Evolutionary conservation across 2,888 invertebrate genomes (phyloP), one percentile per base, ranked within the genome.

Genomic region (Biston stratarius): DNA sequence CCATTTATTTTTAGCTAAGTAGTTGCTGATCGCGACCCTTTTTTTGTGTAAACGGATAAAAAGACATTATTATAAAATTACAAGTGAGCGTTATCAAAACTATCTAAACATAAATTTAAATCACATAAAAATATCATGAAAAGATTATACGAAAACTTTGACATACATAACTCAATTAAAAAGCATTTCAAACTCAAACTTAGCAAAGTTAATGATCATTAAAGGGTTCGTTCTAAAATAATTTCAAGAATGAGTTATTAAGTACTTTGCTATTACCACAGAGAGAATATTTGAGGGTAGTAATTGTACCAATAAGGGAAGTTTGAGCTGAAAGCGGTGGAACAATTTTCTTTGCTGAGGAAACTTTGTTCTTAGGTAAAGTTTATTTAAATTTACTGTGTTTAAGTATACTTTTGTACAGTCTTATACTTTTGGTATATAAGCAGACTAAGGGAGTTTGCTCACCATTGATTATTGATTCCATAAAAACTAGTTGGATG

Each of bases 201-300:
- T 42, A 34, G n/a, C 45, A 15, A 67, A 59, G 58, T 57, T 66
- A 15, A 76, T 72, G 67, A 58, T 70, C 53, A 72, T 61, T 71
- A 71, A 70, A 68, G 69, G 61, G 67, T 72, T 63, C 55, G 51
- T 66, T 80, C n/a, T 77, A 81, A 83, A 64, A 74, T 75, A 69
- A 79, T 82, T 77, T 80, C 74, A 78, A 82, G 85, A 83, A 84
- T 82, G 73, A 85, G 78, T 73, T 77, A 51, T 60, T 73, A 60
- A 70, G 71, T 71, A 79, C 78, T 82, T 77, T 69, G 76, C 62
- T 67, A 70, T 62, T 8, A 64, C 83, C 83, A 83, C 87, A 88
- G 83, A 91, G 80, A 71, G 92, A 92, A 92, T 92, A 91, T 91
- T 91, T 90, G 85, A 91, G 77, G 76, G 72, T 75, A 77, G 82